Base-by-base conservation (phyloP, 2,113 vertebrate genomes). In the Ahaetulla prasina region DNA sequence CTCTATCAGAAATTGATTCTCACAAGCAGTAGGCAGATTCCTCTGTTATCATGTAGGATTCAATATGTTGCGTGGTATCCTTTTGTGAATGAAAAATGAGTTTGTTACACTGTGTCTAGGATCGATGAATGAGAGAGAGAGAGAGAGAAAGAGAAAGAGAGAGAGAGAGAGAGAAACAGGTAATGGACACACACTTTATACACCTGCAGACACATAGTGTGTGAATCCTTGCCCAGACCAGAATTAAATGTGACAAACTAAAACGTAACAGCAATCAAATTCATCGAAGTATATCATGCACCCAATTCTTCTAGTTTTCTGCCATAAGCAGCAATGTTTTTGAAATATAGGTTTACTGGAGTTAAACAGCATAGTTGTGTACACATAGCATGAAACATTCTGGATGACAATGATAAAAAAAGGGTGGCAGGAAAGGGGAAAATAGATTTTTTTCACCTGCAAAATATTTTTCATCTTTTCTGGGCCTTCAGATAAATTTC, bases 261-360 rank as follows among this genome's bases (percentile, higher is more conserved):
- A 60, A 89, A 45, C 18, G 22, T 27, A 43, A 27, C 47, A 39
- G 25, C 88, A 89, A 16, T 60, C 39, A 60, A 25, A 45, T 43
- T 94, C 96, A 89, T 95, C 93, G 94, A 91, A 93, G 93, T 94
- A 57, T 84, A 89, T 94, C 93, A 93, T 52, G 91, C 89, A 94
- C 39, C 94, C 94, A 96, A 93, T 92, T 93, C 87, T 96, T 96
- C 94, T 94, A 97, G 94, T 85, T 93, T 95, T 95, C 87, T 89
- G 89, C 49, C 35, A 22, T 35, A 93, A 93, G 94, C 92, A 89
- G 91, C 92, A 95, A 94, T 20, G 85, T 47, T 50, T 30, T 43
- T 60, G 52, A 47, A 93, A 91, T 90, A 85, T 60, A 80, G 94
- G 91, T 54, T 93, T 30, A 87, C 54, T 92, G 90, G 80, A 91